phyloP scores from a whole-genome alignment of 2,888 invertebrate genomes.

The Pyrrhosoma nymphula region DNA sequence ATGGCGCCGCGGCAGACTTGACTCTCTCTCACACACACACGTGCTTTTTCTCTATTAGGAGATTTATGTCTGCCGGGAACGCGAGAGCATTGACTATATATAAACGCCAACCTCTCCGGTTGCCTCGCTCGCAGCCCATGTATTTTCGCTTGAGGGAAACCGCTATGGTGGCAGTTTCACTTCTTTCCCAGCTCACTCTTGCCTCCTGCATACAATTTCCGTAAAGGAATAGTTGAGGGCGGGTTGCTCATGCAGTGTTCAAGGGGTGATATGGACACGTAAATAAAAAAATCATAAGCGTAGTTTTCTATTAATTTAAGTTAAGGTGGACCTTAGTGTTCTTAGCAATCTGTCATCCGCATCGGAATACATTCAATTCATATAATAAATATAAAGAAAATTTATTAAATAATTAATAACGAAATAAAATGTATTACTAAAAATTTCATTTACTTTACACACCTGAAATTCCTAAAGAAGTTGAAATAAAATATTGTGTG shows the following conservation, averaged over 20 bases:
- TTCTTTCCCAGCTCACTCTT: neutral
- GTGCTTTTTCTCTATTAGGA: neutral
- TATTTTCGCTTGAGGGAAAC: neutral
- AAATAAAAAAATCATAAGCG: too few relatives aligned
- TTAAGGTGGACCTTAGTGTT: too few relatives aligned
- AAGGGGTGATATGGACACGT: too few relatives aligned
- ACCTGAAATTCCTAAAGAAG: too few relatives aligned
- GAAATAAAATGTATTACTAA: too few relatives aligned
- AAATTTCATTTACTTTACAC: too few relatives aligned
- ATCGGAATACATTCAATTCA: too few relatives aligned
- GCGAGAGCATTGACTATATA: slow-evolving; percentile 38
- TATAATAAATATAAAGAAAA: too few relatives aligned
- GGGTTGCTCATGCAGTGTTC: too few relatives aligned
- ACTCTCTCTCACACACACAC: neutral
- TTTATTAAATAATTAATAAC: too few relatives aligned
- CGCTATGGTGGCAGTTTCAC: neutral
- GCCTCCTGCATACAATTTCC: neutral
- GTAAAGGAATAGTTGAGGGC: neutral
- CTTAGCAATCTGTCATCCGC: too few relatives aligned
- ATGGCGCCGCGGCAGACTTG: neutral
- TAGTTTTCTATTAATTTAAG: too few relatives aligned
- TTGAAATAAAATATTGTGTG: neutral
- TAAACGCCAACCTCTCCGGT: slow-evolving; percentile 5
- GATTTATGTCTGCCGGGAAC: slow-evolving; percentile 11
- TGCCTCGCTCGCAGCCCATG: neutral